A percentile compares a stretch with the other conserved stretches of the same genome.
phyloP scores from a whole-genome alignment of 2,797 vertebrate species.

The Oreonectes daqikongensis region DNA sequence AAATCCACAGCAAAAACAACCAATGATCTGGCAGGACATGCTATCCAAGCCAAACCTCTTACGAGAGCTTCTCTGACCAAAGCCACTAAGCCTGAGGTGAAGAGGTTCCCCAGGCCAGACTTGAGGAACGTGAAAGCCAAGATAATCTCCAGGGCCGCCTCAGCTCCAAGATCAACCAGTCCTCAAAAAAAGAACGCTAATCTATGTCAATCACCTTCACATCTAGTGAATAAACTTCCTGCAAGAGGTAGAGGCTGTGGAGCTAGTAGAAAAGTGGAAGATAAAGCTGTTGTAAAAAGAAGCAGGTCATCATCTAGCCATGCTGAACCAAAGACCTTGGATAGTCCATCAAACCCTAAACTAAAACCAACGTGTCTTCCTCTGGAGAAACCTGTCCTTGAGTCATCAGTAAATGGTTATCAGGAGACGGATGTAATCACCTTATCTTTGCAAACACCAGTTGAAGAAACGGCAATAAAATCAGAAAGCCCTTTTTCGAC shows the following conservation, averaged over 20 bases:
- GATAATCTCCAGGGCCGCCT: slow-evolving; percentile 73
- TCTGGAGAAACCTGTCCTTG: not conserved
- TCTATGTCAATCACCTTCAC: slow-evolving; percentile 36
- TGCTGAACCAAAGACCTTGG: slow-evolving; percentile 43
- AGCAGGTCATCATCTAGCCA: slow-evolving; percentile 55
- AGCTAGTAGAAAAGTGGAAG: slow-evolving; percentile 49
- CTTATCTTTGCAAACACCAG: not conserved
- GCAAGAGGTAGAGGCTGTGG: not conserved
- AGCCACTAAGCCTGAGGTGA: slow-evolving; percentile 68
- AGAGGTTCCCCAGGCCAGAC: slow-evolving; percentile 81
- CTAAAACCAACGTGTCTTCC: not conserved
- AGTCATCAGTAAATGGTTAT: not conserved
- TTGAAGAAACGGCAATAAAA: slow-evolving; percentile 9
- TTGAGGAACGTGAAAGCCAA: slow-evolving; percentile 84
- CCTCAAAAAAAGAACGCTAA: slow-evolving; percentile 64
- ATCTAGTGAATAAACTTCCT: slow-evolving; percentile 49
- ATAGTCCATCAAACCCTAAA: slow-evolving; percentile 27
- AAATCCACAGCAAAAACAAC: slow-evolving; percentile 21
- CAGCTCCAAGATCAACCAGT: slow-evolving; percentile 65
- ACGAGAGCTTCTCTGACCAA: slow-evolving; percentile 33
- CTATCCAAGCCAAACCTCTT: not conserved
- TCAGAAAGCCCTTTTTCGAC: not conserved
- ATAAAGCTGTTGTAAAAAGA: slow-evolving; percentile 40
- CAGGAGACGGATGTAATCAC: not conserved
- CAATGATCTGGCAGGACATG: slow-evolving; percentile 33